Evolutionary conservation across 2,113 vertebrate genomes (phyloP).

Genomic region (Aramus guarauna): DNA sequence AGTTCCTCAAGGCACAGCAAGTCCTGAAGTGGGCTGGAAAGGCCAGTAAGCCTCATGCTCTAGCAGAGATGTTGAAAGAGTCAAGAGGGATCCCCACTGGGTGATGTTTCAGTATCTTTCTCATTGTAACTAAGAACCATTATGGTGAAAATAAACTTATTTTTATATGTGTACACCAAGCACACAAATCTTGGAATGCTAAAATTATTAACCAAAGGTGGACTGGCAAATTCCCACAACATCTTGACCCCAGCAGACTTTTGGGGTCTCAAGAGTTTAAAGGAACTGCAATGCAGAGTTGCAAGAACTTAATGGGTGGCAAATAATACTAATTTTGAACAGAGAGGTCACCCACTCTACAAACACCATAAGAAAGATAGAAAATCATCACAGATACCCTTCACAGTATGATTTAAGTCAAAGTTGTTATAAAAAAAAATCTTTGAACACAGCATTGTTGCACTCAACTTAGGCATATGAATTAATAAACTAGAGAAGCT

Average conservation of each 20-base stretch:
- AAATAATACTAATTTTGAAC: background rate
- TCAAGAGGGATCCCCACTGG: background rate
- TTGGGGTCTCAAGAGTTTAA: background rate
- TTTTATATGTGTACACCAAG: background rate
- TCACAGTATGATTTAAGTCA: background rate
- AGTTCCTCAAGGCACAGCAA: background rate
- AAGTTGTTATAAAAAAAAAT: background rate
- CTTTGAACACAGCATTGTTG: background rate
- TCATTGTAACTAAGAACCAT: background rate
- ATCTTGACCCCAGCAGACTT: background rate
- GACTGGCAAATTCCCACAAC: background rate
- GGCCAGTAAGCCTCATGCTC: background rate
- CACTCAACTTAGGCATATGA: background rate
- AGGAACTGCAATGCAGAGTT: background rate
- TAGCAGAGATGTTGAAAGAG: background rate
- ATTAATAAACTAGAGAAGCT: background rate
- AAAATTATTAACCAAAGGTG: background rate
- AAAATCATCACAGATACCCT: background rate
- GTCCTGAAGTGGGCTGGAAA: background rate
- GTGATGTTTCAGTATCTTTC: background rate
- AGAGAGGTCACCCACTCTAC: background rate
- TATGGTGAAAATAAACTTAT: background rate
- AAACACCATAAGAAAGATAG: background rate
- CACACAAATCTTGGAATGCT: background rate
- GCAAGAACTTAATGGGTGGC: background rate